Percentiles rank a stretch among this genome's conserved stretches.
Evolutionary conservation across 1,140 invertebrate genomes (phyloP).

Genomic region (Hyposmocoma kahamanoa): DNA sequence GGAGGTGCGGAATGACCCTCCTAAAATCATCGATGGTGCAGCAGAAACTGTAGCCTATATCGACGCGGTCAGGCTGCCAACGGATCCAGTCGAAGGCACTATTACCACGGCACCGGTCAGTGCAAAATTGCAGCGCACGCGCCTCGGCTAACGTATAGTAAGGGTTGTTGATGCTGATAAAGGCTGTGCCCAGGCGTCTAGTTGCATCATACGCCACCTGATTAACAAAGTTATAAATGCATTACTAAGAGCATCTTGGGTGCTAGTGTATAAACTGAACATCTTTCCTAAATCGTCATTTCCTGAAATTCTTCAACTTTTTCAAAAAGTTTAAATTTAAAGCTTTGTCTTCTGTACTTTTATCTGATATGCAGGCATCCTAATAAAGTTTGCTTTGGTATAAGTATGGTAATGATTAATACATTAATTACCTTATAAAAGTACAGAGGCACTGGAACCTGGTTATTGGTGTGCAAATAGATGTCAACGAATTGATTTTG

Average conservation of each 20-base stretch:
- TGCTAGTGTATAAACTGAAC: too few species aligned
- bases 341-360: too few species aligned
- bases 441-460: slow-evolving; percentile 59
- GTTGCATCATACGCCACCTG: slow-evolving; percentile 75
- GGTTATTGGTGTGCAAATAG: slow-evolving; percentile 38
- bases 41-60: slow-evolving; percentile 78
- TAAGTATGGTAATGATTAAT: neutral
- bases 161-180: slow-evolving; percentile 80
- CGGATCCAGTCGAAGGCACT: slow-evolving; percentile 73
- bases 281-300: too few species aligned
- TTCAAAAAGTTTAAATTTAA: too few species aligned
- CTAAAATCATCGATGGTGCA: slow-evolving; percentile 78
- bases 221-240: neutral
- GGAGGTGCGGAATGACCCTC: slow-evolving; percentile 69
- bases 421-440: slow-evolving; percentile 56
- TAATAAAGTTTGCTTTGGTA: too few species aligned
- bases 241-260: too few species aligned
- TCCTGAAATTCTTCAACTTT: too few species aligned
- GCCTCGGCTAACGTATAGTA: slow-evolving; percentile 61
- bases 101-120: slow-evolving; percentile 71
- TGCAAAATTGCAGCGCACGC: slow-evolving; percentile 72
- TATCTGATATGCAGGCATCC: too few species aligned
- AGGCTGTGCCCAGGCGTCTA: slow-evolving; percentile 71
- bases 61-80: slow-evolving; percentile 67
- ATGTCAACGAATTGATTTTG: slow-evolving; percentile 40